These are phyloP conservation scores for Nematolebias whitei DNA, from an alignment of 2,113 vertebrate genomes.

Conservation along the genomic window DNA sequence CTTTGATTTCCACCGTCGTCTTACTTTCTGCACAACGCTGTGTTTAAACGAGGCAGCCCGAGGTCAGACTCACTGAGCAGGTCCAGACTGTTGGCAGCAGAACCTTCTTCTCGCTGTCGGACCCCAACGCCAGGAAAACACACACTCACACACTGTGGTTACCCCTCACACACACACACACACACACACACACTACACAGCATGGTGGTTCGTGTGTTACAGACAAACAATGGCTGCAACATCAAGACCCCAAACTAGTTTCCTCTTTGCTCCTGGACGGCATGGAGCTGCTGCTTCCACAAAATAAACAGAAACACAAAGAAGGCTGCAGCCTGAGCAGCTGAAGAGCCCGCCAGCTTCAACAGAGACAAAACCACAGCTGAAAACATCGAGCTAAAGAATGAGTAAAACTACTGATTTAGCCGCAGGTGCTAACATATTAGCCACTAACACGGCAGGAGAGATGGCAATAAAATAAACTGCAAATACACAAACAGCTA, in stretches of 20 bases:
- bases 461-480: background rate
- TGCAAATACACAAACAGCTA: background rate
- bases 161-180: slow-evolving; percentile 12
- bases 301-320: no score
- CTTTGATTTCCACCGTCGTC: background rate
- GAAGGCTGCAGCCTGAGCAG: background rate
- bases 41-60: slow-evolving; percentile 27
- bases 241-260: slow-evolving; percentile 6
- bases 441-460: background rate
- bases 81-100: slow-evolving; percentile 58
- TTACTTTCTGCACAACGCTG: no score
- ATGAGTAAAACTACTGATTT: no score
- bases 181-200: slow-evolving; percentile 17
- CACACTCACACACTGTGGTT: background rate
- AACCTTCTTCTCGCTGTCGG: slow-evolving; percentile 47
- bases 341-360: background rate
- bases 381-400: slow-evolving; percentile 2
- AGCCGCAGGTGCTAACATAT: background rate
- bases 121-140: slow-evolving; percentile 33
- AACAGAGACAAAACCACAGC: background rate
- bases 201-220: slow-evolving; percentile 7
- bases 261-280: background rate
- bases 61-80: slow-evolving; percentile 38
- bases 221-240: slow-evolving; percentile 20
- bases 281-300: background rate